Base-by-base conservation (phyloP, 2,888 invertebrate species). In the Pediacus dermestoides region DNA sequence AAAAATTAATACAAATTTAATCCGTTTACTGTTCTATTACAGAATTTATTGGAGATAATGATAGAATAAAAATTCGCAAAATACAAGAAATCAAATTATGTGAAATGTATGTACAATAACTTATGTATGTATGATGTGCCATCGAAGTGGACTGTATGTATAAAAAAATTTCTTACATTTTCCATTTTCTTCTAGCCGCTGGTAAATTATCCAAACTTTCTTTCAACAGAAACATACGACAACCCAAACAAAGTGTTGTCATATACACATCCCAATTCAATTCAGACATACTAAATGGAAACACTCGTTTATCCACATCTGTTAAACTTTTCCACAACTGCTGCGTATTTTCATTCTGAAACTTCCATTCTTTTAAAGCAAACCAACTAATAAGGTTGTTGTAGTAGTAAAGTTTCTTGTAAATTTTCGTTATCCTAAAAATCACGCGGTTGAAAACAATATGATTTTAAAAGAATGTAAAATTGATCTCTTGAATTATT, bases 221-320 rank as follows among this genome's bases (percentile, higher is more conserved):
- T 18, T 18, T 18, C 6, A 18, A n/a, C 6, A 18, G 6, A 18
- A 7, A n/a, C 21, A 6, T 7, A 7, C n/a, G 6, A 6, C 6
- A n/a, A 18, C 21, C 21, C 6, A 18, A 7, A 7, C 6, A 18
- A 7, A n/a, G 6, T 6, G 6, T n/a, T n/a, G 21, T n/a, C 21
- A 18, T 18, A n/a, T 18, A 18, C n/a, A 18, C n/a, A 18, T 18
- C 21, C 21, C 21, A 18, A 18, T 18, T n/a, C 6, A 18, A 18
- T 6, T 18, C n/a, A 7, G 6, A n/a, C 21, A 18, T 18, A n/a
- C 21, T 18, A 18, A 18, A 18, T 6, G 21, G 21, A 18, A 18
- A 18, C 6, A n/a, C 21, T 7, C 6, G n/a, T 18, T n/a, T 6
- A 18, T 18, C 21, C 6, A 6, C 21, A 7, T 18, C 21, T 18